Percentiles rank a stretch among this genome's conserved stretches.
These are phyloP conservation scores for Propithecus deckenii DNA, from an alignment of 2,797 vertebrate species.

Conservation along the genomic window DNA sequence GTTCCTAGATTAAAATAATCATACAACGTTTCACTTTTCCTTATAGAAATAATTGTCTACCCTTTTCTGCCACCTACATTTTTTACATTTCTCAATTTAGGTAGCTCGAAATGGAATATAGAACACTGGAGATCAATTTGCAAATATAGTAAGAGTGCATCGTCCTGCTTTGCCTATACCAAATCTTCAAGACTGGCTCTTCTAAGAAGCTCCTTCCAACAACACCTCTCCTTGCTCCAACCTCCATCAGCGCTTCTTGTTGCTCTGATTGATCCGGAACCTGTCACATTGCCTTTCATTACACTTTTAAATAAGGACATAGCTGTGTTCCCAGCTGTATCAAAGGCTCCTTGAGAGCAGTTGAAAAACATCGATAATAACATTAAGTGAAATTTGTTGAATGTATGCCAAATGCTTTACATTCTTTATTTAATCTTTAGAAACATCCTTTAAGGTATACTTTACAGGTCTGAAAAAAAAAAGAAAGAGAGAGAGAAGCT, in stretches of 20 bases:
- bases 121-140: neutral
- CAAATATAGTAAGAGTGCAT: neutral
- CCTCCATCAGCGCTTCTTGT: neutral
- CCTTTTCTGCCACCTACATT: neutral
- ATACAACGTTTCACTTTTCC: neutral
- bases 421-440: neutral
- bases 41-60: neutral
- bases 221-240: neutral
- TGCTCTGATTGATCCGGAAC: neutral
- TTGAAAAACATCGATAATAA: neutral
- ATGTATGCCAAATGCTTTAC: neutral
- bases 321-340: neutral
- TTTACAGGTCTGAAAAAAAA: neutral
- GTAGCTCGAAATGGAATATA: neutral
- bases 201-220: neutral
- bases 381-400: neutral
- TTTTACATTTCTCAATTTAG: neutral
- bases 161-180: neutral
- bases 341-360: neutral
- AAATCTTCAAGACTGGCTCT: rapidly evolving
- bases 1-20: neutral
- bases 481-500: neutral
- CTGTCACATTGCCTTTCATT: neutral
- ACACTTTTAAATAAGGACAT: neutral
- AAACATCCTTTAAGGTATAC: neutral